Base-by-base conservation (phyloP, 2,888 invertebrate genomes). In the Anoplius nigerrimus region DNA sequence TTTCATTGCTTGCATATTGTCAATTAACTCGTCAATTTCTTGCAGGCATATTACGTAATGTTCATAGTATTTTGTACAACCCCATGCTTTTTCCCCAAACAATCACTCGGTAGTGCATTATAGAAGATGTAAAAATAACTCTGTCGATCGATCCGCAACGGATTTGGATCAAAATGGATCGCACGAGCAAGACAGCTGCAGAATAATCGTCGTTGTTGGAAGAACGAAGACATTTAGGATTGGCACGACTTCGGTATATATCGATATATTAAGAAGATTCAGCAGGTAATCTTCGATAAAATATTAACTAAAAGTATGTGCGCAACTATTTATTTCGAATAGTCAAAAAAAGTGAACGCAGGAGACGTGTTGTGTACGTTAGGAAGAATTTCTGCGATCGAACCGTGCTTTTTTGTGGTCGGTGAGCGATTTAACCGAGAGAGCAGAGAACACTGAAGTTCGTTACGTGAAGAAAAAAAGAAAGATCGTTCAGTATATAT, bases 221-320 rank as follows among this genome's bases (percentile, higher is more conserved):
- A 79, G 81, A 79, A 72, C 63, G 72, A 80, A 78, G 78, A 73
- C 51, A 72, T 73, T 34, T 76, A 72, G 72, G 72, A 72, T 72
- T 68, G 54, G 34, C 68, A 72, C 69, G 54, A 59, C 75, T 66
- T 72, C 79, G 67, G 48, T 18, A 78, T 76, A 74, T 80, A 82
- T 76, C 75, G 80, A 69, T 83, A 78, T 79, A 72, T 81, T 81
- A 84, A 80, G 81, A 84, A 82, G 82, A 82, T 81, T 77, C 76
- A 75, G 76, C 86, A 85, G 85, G 86, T 85, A 86, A 87, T 79
- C 80, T 80, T 77, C 80, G 86, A 82, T 76, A 78, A 83, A 74
- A 72, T 80, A 75, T 83, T 82, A 79, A 77, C 77, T 78, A 77
- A 71, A 71, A 67, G 59, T 69, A 69, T 58, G 58, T 63, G 70